phyloP scores from a whole-genome alignment of 2,888 invertebrate genomes.

The Acleris sparsana region DNA sequence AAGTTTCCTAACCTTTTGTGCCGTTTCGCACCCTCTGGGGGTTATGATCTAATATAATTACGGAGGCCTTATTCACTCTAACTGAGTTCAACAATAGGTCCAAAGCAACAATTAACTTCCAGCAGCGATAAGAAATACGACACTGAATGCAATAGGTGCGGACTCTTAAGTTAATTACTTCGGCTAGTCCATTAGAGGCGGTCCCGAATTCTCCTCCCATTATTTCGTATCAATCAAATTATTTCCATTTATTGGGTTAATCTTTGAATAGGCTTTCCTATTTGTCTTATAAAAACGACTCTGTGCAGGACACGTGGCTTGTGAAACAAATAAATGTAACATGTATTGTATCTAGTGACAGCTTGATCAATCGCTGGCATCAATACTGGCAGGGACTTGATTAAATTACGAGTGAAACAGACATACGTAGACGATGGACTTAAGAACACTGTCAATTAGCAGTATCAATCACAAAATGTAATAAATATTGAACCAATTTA shows the following conservation, averaged over 20 bases:
- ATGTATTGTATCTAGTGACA: constrained; percentile 19
- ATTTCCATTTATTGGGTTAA: constrained; percentile 41
- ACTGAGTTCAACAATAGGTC: constrained; percentile 38
- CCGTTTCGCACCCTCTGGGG: constrained; percentile 2
- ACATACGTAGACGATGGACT: too few species aligned
- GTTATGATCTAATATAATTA: constrained; percentile 31
- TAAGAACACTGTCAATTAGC: too few species aligned
- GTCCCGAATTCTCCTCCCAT: constrained; percentile 50
- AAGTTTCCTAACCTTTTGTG: constrained; percentile 19
- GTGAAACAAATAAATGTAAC: constrained; percentile 30
- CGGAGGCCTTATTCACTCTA: constrained; percentile 26
- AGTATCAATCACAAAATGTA: constrained; percentile 18
- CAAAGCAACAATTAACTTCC: constrained; percentile 41
- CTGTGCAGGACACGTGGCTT: constrained; percentile 27
- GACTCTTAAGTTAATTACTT: constrained; percentile 48
- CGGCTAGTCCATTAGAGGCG: constrained; percentile 52
- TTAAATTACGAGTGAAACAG: too few species aligned
- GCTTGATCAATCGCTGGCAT: too few species aligned
- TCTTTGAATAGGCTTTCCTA: constrained; percentile 31
- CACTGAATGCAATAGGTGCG: constrained; percentile 49
- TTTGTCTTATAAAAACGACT: constrained; percentile 22
- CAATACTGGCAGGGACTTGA: too few species aligned
- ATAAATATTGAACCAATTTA: constrained; percentile 39
- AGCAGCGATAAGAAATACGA: constrained; percentile 48
- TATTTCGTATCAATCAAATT: constrained; percentile 58